Evolutionary conservation across 2,888 invertebrate species (phyloP).

Genomic region (Liposcelis brunnea): DNA sequence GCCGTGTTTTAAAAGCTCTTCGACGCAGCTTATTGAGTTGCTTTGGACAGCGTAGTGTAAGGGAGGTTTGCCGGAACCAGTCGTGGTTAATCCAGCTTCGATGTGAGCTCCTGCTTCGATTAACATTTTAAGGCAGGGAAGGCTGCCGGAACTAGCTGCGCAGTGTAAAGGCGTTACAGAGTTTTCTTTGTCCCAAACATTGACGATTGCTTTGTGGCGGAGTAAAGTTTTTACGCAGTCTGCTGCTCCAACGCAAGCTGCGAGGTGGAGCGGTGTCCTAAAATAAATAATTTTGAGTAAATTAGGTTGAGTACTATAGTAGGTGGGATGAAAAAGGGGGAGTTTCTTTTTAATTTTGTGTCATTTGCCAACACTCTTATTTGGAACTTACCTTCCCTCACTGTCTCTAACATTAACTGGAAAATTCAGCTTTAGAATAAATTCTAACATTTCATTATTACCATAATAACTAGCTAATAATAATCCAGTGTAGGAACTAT

Average conservation of each 20-base stretch:
- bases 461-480: constrained; percentile 45
- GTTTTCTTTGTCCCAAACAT: constrained; percentile 50
- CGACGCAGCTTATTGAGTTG: constrained; percentile 53
- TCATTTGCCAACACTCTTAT: no score
- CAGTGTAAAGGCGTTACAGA: constrained; percentile 61
- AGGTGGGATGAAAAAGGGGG: constrained; percentile 2
- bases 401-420: constrained; percentile 46
- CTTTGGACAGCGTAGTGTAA: constrained; percentile 72
- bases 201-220: constrained; percentile 46
- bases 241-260: constrained; percentile 55
- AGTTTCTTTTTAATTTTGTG: not conserved
- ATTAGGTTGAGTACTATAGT: not conserved
- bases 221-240: constrained; percentile 54
- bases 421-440: constrained; percentile 36
- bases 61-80: constrained; percentile 37
- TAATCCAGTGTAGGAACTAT: constrained; percentile 33
- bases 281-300: constrained; percentile 10
- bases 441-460: constrained; percentile 33
- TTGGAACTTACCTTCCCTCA: constrained; percentile 39
- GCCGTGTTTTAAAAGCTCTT: constrained; percentile 52
- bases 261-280: constrained; percentile 56
- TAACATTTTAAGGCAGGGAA: constrained; percentile 43
- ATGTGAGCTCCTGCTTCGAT: constrained; percentile 45
- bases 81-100: not conserved
- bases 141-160: constrained; percentile 48